phyloP scores from a whole-genome alignment of 1,140 invertebrate genomes.

The Drosophila persimilis region DNA sequence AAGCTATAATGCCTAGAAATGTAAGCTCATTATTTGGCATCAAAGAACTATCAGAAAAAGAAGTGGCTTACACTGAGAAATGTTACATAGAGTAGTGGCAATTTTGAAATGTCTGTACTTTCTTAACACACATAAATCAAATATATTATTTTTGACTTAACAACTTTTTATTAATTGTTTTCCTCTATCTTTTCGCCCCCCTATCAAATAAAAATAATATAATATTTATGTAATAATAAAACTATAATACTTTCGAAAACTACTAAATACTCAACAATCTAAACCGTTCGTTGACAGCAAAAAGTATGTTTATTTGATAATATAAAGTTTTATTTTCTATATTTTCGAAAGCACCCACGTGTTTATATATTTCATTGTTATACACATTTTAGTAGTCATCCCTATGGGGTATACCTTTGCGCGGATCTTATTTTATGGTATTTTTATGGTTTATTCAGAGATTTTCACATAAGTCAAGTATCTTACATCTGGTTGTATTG shows the following conservation, averaged over 20 bases:
- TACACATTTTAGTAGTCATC: too few relatives aligned
- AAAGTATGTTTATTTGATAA: slow-evolving; percentile 52
- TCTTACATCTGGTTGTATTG: too few relatives aligned
- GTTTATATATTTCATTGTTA: too few relatives aligned
- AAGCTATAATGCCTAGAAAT: too few relatives aligned
- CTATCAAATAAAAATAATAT: slow-evolving; percentile 49
- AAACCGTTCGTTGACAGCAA: slow-evolving; percentile 51
- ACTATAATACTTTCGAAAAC: not conserved
- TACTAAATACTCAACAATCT: slow-evolving; percentile 11
- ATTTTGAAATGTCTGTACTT: too few relatives aligned
- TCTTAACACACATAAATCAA: not conserved
- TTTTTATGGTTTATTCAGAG: too few relatives aligned
- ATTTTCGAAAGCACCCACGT: slow-evolving; percentile 1
- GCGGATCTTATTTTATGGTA: not conserved
- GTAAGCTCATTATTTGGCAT: too few relatives aligned
- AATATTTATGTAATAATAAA: slow-evolving; percentile 12
- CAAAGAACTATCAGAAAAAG: too few relatives aligned
- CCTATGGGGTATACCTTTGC: too few relatives aligned
- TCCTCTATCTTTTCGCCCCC: slow-evolving; percentile 65
- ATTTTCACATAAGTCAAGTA: too few relatives aligned
- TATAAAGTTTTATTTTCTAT: slow-evolving; percentile 17
- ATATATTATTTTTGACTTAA: slow-evolving; percentile 28
- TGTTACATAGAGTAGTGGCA: too few relatives aligned
- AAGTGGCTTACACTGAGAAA: too few relatives aligned
- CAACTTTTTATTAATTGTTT: slow-evolving; percentile 65